A percentile compares a stretch with the other conserved stretches of the same genome.
Evolutionary conservation across 1,140 invertebrate species (phyloP).

Genomic region (Frieseomelitta varia): DNA sequence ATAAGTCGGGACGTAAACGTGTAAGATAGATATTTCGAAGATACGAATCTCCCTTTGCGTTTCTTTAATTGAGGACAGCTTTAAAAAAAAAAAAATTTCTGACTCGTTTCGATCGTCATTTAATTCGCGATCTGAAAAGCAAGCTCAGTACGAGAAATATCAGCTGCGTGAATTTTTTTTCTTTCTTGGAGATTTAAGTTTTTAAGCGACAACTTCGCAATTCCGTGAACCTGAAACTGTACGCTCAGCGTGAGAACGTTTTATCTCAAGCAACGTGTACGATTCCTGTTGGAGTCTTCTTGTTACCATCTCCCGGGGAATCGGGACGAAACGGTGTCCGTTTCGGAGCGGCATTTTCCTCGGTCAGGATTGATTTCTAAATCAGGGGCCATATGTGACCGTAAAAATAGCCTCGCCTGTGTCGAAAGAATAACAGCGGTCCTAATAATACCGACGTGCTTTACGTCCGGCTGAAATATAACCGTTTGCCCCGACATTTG

Average conservation of each 20-base stretch:
- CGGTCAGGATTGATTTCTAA: background rate
- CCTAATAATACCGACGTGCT: background rate
- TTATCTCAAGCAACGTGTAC: conserved; percentile 40
- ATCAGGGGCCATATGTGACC: background rate
- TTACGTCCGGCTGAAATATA: background rate
- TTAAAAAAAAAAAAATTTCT: too few species aligned
- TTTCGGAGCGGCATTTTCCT: too few species aligned
- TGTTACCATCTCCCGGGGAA: background rate
- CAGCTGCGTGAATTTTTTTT: too few species aligned
- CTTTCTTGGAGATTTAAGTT: too few species aligned
- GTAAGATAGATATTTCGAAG: background rate
- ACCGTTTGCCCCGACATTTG: background rate
- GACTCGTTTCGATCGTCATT: too few species aligned
- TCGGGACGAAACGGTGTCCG: background rate
- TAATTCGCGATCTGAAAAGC: too few species aligned
- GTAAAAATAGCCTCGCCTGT: background rate
- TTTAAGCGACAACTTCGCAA: too few species aligned
- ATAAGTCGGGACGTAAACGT: background rate
- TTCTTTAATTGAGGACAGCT: too few species aligned
- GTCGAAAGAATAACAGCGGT: background rate
- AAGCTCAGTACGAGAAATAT: too few species aligned
- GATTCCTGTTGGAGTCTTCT: background rate
- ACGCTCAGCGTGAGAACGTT: background rate
- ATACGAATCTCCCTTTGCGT: too few species aligned
- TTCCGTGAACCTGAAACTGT: background rate